Percentiles rank a stretch among this genome's conserved stretches.
phyloP scores from a whole-genome alignment of 1,140 invertebrate genomes.

The Caerostris darwini region DNA sequence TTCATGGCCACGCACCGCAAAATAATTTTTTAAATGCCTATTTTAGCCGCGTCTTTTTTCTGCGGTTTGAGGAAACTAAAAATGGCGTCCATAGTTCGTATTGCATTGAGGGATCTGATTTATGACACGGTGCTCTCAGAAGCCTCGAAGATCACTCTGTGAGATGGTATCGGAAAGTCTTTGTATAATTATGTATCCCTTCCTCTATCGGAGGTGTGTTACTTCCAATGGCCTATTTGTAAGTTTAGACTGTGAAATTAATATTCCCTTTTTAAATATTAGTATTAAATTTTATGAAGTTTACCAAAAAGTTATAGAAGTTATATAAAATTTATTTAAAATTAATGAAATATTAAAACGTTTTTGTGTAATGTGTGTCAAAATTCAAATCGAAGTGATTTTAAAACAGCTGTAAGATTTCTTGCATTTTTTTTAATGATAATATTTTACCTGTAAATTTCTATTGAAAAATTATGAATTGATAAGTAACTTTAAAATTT shows the following conservation, averaged over 20 bases:
- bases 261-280: background rate
- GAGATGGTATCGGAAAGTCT: background rate
- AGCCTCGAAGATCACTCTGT: background rate
- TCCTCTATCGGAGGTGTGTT: background rate
- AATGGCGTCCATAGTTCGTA: background rate
- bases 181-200: background rate
- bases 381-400: too few species aligned
- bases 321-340: too few species aligned
- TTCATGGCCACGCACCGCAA: background rate
- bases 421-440: too few species aligned
- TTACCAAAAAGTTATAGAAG: too few species aligned
- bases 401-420: too few species aligned
- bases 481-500: too few species aligned
- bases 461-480: too few species aligned
- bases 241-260: background rate
- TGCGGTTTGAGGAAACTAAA: background rate
- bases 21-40: background rate
- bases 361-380: background rate
- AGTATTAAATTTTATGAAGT: background rate
- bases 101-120: background rate
- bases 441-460: too few species aligned
- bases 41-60: background rate
- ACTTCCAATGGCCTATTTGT: background rate
- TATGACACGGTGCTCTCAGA: background rate
- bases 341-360: too few species aligned